Conservation (phyloP, 2,113 vertebrate species). For the Amblyornis subalaris region DNA sequence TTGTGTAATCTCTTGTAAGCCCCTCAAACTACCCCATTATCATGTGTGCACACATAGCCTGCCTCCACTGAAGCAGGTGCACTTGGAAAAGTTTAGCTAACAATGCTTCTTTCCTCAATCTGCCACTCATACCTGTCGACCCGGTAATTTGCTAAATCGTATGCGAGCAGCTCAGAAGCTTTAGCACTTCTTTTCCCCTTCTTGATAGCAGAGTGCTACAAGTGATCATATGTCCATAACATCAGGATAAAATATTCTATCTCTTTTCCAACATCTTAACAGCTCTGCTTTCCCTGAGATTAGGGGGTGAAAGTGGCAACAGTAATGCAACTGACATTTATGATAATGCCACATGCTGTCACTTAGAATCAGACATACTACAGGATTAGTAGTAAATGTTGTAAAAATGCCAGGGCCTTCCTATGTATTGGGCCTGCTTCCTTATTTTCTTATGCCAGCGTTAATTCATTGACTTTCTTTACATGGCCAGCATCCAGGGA, state of each 20-base stretch:
- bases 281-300: conserved; percentile 10
- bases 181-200: neutral
- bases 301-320: conserved; percentile 25
- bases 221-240: neutral
- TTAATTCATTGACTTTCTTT: neutral
- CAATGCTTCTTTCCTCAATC: neutral
- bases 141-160: neutral
- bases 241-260: neutral
- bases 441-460: neutral
- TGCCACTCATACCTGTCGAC: neutral
- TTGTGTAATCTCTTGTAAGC: neutral
- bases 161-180: neutral
- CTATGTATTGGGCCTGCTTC: neutral
- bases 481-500: neutral
- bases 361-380: conserved; percentile 5
- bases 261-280: conserved; percentile 6
- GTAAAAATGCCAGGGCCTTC: neutral
- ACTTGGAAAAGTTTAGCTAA: neutral
- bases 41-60: neutral
- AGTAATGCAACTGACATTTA: conserved; percentile 38
- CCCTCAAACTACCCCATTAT: neutral
- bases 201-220: neutral
- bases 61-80: neutral
- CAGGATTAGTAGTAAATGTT: conserved; percentile 27
- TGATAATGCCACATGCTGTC: conserved; percentile 36